A percentile compares a stretch with the other conserved stretches of the same genome.
These are phyloP conservation scores for Asteroscopus sphinx DNA, from an alignment of 2,888 invertebrate species.

Conservation along the genomic window DNA sequence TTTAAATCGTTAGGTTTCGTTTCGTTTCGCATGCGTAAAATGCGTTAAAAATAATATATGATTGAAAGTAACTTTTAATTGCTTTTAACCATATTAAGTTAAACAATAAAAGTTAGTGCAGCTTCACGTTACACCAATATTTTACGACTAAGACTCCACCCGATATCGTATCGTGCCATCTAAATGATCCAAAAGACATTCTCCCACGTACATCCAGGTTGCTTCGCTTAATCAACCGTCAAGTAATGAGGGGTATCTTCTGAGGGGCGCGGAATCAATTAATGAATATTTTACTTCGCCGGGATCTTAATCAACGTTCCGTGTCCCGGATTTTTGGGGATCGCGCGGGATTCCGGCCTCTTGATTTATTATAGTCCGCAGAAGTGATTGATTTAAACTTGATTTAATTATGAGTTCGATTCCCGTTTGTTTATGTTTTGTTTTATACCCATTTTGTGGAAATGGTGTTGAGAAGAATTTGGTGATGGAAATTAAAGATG, in stretches of 20 bases:
- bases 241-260: conserved; percentile 84
- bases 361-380: conserved; percentile 76
- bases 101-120: too few species aligned
- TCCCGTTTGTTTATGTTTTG: conserved; percentile 53
- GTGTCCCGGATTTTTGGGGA: conserved; percentile 85
- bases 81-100: too few species aligned
- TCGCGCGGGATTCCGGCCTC: conserved; percentile 68
- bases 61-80: too few species aligned
- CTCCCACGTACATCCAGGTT: conserved; percentile 82
- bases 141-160: conserved; percentile 5
- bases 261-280: conserved; percentile 85
- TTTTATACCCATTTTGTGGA: conserved; percentile 33
- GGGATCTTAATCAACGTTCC: conserved; percentile 87
- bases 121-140: neutral
- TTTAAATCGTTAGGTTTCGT: too few species aligned
- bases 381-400: conserved; percentile 78
- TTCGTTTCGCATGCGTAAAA: too few species aligned
- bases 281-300: conserved; percentile 85
- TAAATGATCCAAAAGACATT: conserved; percentile 62
- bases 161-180: conserved; percentile 46
- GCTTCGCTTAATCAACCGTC: conserved; percentile 85
- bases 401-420: conserved; percentile 73
- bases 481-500: conserved; percentile 11
- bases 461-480: neutral
- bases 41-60: too few species aligned